Evolutionary conservation across 2,888 invertebrate genomes (phyloP).

Genomic region (Arrhopalites spinosus): DNA sequence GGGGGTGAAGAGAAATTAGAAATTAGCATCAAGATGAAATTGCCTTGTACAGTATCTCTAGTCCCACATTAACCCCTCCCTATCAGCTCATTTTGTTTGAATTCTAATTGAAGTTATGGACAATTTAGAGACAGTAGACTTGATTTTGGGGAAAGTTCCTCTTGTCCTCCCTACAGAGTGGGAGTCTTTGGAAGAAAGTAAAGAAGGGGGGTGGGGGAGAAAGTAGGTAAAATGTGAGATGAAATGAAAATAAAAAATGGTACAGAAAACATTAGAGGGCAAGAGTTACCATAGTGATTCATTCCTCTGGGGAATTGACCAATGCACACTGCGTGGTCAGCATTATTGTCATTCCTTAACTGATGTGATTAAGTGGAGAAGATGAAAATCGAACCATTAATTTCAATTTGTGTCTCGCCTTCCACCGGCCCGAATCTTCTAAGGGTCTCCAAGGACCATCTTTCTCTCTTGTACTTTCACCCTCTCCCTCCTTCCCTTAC

Average conservation of each 20-base stretch:
- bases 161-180: too few species aligned
- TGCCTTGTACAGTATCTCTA: too few species aligned
- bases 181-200: too few species aligned
- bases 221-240: neutral
- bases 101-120: too few species aligned
- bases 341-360: conserved; percentile 48
- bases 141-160: too few species aligned
- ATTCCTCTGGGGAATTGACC: conserved; percentile 17
- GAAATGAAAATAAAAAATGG: too few species aligned
- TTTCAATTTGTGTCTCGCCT: conserved; percentile 50
- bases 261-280: neutral
- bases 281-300: neutral
- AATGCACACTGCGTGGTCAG: conserved; percentile 42
- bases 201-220: neutral
- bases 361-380: conserved; percentile 55
- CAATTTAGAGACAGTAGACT: too few species aligned
- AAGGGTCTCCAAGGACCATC: neutral
- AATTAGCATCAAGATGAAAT: too few species aligned
- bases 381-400: conserved; percentile 50
- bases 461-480: neutral
- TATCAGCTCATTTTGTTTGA: too few species aligned
- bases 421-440: neutral
- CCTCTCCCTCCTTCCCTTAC: neutral
- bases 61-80: too few species aligned
- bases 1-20: too few species aligned